Evolutionary conservation across 2,113 vertebrate species (phyloP).

Genomic region (Genyomyrus donnyi): DNA sequence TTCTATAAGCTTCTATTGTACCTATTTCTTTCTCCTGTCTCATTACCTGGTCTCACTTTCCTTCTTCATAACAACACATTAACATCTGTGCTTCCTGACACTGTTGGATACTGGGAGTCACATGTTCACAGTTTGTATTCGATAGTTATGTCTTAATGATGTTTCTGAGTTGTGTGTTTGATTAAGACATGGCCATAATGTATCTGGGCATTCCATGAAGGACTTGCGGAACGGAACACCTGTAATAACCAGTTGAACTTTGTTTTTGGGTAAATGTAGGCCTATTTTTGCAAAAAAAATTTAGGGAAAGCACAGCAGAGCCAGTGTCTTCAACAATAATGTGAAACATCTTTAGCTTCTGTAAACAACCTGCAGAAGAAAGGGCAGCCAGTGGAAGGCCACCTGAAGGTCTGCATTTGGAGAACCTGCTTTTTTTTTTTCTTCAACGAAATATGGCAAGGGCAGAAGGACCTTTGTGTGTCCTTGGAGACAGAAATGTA

Average conservation of each 20-base stretch:
- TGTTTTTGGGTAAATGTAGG: background rate
- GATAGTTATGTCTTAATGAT: background rate
- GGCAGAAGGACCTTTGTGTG: background rate
- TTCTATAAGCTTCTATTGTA: background rate
- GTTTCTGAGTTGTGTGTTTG: background rate
- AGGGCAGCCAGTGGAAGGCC: background rate
- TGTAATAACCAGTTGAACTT: background rate
- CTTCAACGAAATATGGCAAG: background rate
- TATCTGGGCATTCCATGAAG: background rate
- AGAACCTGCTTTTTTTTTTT: background rate
- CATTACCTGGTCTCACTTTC: background rate
- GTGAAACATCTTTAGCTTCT: background rate
- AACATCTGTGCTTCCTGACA: background rate
- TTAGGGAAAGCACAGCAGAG: background rate
- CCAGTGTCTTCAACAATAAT: background rate
- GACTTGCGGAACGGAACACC: background rate
- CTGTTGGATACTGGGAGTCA: background rate
- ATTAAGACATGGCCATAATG: background rate
- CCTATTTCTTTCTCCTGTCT: background rate
- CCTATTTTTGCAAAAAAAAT: background rate
- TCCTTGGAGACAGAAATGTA: constrained; percentile 1
- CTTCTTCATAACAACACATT: background rate
- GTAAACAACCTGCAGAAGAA: background rate
- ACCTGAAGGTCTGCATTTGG: background rate
- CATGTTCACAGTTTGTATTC: background rate